Conservation (phyloP, 1,140 invertebrate species). For the Drosophila pallidifrons region DNA sequence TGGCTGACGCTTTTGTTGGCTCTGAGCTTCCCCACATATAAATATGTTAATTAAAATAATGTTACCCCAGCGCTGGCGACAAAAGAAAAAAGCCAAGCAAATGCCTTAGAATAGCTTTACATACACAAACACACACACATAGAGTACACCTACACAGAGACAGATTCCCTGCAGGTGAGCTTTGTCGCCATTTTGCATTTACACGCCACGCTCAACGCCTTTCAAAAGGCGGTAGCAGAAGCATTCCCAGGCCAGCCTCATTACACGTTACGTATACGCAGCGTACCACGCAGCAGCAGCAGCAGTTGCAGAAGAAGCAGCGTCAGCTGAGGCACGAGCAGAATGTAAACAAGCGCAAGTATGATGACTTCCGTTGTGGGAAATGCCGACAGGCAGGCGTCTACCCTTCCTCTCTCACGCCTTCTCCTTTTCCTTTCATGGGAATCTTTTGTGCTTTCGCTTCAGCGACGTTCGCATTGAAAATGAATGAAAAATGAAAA, state of each 20-base stretch:
- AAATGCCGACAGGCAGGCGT: constrained; percentile 70
- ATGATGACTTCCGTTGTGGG: constrained; percentile 79
- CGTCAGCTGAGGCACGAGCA: constrained; percentile 23
- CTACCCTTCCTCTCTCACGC: not conserved
- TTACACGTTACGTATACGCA: constrained; percentile 77
- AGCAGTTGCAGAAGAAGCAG: not conserved
- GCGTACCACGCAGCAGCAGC: constrained; percentile 21
- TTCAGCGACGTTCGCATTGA: constrained; percentile 58
- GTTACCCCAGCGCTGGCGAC: constrained; percentile 64
- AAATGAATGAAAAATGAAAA: constrained; percentile 74
- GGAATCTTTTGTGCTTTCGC: constrained; percentile 64
- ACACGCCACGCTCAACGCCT: constrained; percentile 79
- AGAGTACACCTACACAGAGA: not conserved
- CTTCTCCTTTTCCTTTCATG: not conserved
- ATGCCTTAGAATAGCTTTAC: constrained; percentile 76
- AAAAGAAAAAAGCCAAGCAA: constrained; percentile 70
- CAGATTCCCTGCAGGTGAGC: constrained; percentile 68
- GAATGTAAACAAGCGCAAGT: constrained; percentile 64
- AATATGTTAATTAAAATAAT: constrained; percentile 84
- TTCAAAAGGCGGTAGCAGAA: constrained; percentile 56
- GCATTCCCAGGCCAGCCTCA: constrained; percentile 52
- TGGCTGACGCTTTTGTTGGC: constrained; percentile 57
- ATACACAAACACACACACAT: constrained; percentile 21
- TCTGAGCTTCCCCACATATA: constrained; percentile 50
- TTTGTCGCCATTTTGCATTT: constrained; percentile 80